A percentile compares a stretch with the other conserved stretches of the same genome.
phyloP scores from a whole-genome alignment of 2,888 invertebrate genomes.

The Odontomyia ornata region DNA sequence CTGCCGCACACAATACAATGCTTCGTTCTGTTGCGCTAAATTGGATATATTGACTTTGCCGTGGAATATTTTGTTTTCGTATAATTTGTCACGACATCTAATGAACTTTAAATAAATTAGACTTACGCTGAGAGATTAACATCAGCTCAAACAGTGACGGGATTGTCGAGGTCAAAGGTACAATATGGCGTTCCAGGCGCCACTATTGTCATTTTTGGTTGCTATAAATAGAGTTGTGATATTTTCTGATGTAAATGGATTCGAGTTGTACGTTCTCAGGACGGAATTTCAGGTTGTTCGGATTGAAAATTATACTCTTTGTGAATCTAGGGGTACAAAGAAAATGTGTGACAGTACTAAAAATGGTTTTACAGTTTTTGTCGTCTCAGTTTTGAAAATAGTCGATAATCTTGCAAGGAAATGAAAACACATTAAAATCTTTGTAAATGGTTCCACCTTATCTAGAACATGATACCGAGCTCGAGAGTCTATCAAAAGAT shows the following conservation, averaged over 20 bases:
- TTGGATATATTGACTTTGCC: neutral
- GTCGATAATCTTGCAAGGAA: too few relatives aligned
- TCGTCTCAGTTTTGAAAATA: too few relatives aligned
- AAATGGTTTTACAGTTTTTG: too few relatives aligned
- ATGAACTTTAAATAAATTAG: constrained; percentile 17
- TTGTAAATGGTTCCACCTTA: too few relatives aligned
- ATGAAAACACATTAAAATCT: too few relatives aligned
- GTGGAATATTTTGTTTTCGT: constrained; percentile 4
- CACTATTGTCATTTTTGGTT: constrained; percentile 8
- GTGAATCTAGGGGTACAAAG: too few relatives aligned
- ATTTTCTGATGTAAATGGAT: neutral
- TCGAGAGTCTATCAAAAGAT: too few relatives aligned
- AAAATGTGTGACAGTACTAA: too few relatives aligned
- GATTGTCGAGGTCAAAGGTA: neutral
- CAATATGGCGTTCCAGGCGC: constrained; percentile 1
- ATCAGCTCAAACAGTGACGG: neutral
- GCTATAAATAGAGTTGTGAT: constrained; percentile 12
- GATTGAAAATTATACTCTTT: too few relatives aligned
- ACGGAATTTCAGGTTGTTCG: too few relatives aligned
- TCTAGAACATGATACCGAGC: too few relatives aligned
- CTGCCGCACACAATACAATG: too few relatives aligned
- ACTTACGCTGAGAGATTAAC: neutral
- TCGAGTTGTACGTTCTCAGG: neutral
- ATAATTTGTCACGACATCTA: constrained; percentile 34
- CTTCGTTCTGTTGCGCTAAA: neutral